Conservation (phyloP, 2,888 invertebrate genomes). For the Sturmia bella region DNA sequence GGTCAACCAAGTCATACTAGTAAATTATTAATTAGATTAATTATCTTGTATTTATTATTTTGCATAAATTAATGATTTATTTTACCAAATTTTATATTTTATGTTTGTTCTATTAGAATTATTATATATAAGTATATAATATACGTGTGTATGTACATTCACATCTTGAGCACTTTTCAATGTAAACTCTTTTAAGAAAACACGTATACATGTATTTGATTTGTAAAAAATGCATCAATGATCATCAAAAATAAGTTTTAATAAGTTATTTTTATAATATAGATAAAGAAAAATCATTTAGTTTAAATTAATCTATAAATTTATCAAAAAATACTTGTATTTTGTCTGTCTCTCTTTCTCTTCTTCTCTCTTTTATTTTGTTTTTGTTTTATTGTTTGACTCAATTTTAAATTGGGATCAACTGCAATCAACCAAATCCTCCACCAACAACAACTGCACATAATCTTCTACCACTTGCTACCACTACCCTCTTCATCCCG, state of each 20-base stretch:
- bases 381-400: too few relatives aligned
- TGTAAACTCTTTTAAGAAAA: slow-evolving; percentile 4
- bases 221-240: slow-evolving; percentile 26
- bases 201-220: neutral
- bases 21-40: too few relatives aligned
- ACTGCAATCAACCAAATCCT: slow-evolving; percentile 5
- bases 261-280: slow-evolving; percentile 15
- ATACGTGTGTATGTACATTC: too few relatives aligned
- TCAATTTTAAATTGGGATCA: slow-evolving; percentile 23
- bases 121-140: too few relatives aligned
- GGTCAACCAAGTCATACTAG: too few relatives aligned
- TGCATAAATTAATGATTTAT: too few relatives aligned
- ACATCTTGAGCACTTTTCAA: slow-evolving; percentile 1
- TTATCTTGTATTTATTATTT: too few relatives aligned
- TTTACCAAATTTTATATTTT: too few relatives aligned
- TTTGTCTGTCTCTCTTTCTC: slow-evolving; percentile 76
- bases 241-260: slow-evolving; percentile 12
- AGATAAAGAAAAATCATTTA: slow-evolving; percentile 42
- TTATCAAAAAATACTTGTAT: slow-evolving; percentile 79
- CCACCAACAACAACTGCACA: slow-evolving; percentile 60
- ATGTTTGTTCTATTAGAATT: too few relatives aligned
- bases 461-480: slow-evolving; percentile 6
- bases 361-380: slow-evolving; percentile 68
- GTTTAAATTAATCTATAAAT: slow-evolving; percentile 72
- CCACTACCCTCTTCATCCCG: neutral